These are phyloP conservation scores for Microctonus brassicae DNA, from an alignment of 2,888 invertebrate species.

Conservation along the genomic window DNA sequence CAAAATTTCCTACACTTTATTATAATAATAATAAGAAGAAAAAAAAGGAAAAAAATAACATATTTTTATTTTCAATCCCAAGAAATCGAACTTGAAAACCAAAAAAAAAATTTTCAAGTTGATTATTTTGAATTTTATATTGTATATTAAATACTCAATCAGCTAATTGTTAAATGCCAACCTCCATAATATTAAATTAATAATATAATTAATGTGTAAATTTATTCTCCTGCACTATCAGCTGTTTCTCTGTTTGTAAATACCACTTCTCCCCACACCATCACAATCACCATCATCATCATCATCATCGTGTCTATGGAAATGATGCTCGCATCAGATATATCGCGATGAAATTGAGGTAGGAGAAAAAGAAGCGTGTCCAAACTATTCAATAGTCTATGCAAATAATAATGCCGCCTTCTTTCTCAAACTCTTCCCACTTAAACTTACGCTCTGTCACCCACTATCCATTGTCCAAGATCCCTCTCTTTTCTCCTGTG, in stretches of 20 bases:
- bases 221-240: no score
- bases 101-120: not conserved
- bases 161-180: not conserved
- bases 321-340: not conserved
- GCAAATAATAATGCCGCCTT: no score
- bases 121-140: no score
- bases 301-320: not conserved
- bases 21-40: no score
- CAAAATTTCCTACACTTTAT: not conserved
- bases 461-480: no score
- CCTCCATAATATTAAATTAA: no score
- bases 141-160: not conserved
- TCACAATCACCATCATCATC: not conserved
- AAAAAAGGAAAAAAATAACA: no score
- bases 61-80: not conserved
- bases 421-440: constrained; percentile 7
- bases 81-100: not conserved
- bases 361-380: constrained; percentile 7
- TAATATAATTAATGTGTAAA: no score
- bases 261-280: not conserved
- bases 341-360: not conserved
- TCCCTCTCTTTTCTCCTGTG: no score
- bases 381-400: no score
- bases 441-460: constrained; percentile 25
- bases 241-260: no score